Evolutionary conservation across 2,113 vertebrate genomes (phyloP).

Genomic region (Pygathrix nemaeus): DNA sequence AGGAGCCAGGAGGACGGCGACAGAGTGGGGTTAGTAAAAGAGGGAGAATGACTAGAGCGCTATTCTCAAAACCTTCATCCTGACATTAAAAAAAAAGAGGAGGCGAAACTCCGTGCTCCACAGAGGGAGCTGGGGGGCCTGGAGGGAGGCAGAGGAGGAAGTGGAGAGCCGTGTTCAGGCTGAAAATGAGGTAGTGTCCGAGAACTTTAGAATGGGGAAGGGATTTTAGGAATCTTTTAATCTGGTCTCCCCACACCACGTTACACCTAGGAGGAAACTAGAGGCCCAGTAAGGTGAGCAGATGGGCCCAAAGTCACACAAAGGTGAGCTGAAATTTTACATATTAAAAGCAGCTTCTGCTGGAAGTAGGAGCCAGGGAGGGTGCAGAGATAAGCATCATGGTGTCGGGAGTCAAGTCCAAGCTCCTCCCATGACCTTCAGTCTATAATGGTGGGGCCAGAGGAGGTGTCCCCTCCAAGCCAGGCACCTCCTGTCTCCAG

Average conservation of each 20-base stretch:
- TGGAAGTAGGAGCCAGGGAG: background rate
- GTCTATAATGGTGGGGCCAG: background rate
- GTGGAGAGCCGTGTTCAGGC: background rate
- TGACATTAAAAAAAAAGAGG: background rate
- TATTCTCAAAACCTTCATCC: background rate
- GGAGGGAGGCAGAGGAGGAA: background rate
- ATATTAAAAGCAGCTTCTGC: background rate
- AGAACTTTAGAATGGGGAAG: background rate
- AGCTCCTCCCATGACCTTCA: background rate
- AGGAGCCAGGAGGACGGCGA: too few species aligned
- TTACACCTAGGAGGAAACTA: background rate
- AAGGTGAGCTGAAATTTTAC: background rate
- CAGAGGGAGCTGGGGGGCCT: background rate
- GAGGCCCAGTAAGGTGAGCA: background rate
- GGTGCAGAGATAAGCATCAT: background rate
- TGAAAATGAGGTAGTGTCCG: background rate
- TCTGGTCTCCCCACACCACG: background rate
- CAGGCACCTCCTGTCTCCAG: background rate
- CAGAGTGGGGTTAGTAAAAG: accelerated
- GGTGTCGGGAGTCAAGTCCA: background rate
- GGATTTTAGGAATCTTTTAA: background rate
- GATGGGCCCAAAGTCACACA: background rate
- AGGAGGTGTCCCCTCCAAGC: background rate
- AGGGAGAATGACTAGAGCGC: background rate
- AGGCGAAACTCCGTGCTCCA: background rate